Evolutionary conservation across 2,113 vertebrate species (phyloP).

Genomic region (Andinoacara biseriatus): DNA sequence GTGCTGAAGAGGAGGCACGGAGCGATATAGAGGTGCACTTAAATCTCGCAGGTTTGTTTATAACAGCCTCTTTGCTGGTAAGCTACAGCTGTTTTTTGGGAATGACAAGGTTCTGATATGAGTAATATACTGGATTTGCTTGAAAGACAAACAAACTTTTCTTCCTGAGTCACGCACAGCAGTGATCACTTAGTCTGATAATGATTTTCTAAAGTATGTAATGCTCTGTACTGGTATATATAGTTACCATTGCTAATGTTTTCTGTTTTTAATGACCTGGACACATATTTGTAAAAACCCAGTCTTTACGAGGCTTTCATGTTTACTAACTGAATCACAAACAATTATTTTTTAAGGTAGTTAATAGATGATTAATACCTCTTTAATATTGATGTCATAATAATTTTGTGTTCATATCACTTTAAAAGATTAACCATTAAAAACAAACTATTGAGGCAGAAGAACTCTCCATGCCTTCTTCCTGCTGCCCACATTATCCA

Average conservation of each 20-base stretch:
- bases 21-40: slow-evolving; percentile 45
- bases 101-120: slow-evolving; percentile 19
- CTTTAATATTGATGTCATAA: neutral
- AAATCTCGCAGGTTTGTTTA: slow-evolving; percentile 49
- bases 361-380: neutral
- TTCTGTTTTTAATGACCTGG: neutral
- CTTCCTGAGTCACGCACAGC: slow-evolving; percentile 17
- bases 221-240: neutral
- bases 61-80: slow-evolving; percentile 7
- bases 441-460: neutral
- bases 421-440: neutral
- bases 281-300: neutral
- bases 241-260: neutral
- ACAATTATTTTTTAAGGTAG: neutral
- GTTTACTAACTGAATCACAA: neutral
- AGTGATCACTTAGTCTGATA: slow-evolving; percentile 17
- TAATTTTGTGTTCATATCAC: neutral
- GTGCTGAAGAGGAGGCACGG: slow-evolving; percentile 34
- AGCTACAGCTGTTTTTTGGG: slow-evolving; percentile 19
- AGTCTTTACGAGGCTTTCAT: neutral
- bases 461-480: neutral
- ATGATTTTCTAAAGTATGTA: neutral
- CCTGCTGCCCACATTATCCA: neutral
- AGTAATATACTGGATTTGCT: slow-evolving; percentile 21
- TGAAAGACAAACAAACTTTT: slow-evolving; percentile 2